These are phyloP conservation scores for Cacoxenus indagator DNA, from an alignment of 2,888 invertebrate genomes.

Conservation along the genomic window DNA sequence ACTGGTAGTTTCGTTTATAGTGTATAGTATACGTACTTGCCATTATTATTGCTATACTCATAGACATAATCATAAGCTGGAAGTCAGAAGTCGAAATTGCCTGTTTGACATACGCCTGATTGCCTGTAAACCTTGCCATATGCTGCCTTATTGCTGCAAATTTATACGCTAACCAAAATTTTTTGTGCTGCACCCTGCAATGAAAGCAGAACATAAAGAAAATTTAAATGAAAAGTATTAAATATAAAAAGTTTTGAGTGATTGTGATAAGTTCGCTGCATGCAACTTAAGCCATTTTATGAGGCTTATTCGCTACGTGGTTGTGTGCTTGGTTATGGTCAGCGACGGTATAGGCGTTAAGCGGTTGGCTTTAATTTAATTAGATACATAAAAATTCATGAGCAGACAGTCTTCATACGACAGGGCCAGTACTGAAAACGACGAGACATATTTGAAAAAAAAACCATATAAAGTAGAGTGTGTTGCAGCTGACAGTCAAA, in stretches of 20 bases:
- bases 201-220: neutral
- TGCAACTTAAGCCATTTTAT: constrained; percentile 21
- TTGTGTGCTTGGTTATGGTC: constrained; percentile 29
- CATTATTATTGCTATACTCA: neutral
- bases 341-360: constrained; percentile 42
- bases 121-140: neutral
- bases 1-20: constrained; percentile 13
- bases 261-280: constrained; percentile 54
- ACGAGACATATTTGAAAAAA: too few relatives aligned
- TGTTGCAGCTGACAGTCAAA: too few relatives aligned
- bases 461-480: too few relatives aligned
- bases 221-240: neutral
- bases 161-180: constrained; percentile 8
- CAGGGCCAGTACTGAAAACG: too few relatives aligned
- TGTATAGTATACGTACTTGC: constrained; percentile 4
- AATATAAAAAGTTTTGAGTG: constrained; percentile 50
- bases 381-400: constrained; percentile 51
- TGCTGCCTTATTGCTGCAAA: neutral
- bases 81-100: constrained; percentile 13
- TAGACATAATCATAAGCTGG: constrained; percentile 20
- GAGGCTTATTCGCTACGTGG: constrained; percentile 2
- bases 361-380: constrained; percentile 64
- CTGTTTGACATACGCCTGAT: neutral
- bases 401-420: too few relatives aligned
- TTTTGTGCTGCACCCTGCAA: too few relatives aligned